Percentiles rank a stretch among this genome's conserved stretches.
phyloP scores from a whole-genome alignment of 2,888 invertebrate species.

The Chrysopilus asiliformis region DNA sequence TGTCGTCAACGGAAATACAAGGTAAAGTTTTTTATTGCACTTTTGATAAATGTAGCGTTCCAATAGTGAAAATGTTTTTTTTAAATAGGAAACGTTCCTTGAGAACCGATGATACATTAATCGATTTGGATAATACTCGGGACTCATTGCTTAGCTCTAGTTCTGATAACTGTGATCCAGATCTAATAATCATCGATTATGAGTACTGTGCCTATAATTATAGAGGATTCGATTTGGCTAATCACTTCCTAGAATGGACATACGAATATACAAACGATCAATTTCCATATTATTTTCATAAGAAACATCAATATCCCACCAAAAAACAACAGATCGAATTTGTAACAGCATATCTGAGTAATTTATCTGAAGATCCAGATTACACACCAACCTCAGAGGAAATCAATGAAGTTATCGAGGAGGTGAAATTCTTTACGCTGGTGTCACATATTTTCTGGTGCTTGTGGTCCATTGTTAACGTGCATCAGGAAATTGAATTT shows the following conservation, averaged over 20 bases:
- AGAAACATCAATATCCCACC: conserved; percentile 55
- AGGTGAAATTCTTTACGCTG: conserved; percentile 71
- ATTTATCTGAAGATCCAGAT: conserved; percentile 17
- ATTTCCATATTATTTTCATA: conserved; percentile 63
- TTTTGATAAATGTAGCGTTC: neutral
- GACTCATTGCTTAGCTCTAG: conserved; percentile 26
- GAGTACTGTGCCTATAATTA: conserved; percentile 94
- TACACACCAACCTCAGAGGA: conserved; percentile 40
- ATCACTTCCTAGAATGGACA: conserved; percentile 87
- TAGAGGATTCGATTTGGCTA: conserved; percentile 84
- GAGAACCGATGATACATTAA: conserved; percentile 12
- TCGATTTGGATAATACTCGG: conserved; percentile 26
- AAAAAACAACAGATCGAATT: conserved; percentile 45
- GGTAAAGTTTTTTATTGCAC: conserved; percentile 7
- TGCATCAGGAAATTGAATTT: conserved; percentile 78
- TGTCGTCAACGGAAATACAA: conserved; percentile 9
- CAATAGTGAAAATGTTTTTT: neutral
- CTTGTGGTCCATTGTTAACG: conserved; percentile 84
- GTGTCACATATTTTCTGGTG: conserved; percentile 91
- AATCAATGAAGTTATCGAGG: conserved; percentile 50
- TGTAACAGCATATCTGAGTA: conserved; percentile 28
- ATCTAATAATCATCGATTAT: conserved; percentile 74
- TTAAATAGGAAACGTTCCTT: conserved; percentile 18
- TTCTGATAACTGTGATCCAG: conserved; percentile 34
- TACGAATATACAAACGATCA: conserved; percentile 73